Conservation (phyloP, 30 jellyfish, hydroid and myxozoan species). For the Nemopilema nomurai region DNA sequence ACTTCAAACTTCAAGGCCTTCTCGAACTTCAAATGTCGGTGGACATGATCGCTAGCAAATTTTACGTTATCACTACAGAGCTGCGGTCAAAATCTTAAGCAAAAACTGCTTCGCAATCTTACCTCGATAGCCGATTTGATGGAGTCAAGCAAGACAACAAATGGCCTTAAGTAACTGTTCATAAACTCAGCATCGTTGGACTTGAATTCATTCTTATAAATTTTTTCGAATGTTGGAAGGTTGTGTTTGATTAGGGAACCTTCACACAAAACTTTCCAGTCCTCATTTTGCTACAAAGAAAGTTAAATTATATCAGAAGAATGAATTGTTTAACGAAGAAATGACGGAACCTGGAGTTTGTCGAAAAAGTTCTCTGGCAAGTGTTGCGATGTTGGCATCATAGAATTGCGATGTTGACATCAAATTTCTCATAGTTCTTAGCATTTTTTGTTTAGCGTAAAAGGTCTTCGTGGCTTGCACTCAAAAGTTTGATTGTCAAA, state of each 20-base stretch:
- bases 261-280: conserved; percentile 91
- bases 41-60: too few species aligned
- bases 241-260: conserved; percentile 74
- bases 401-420: too few species aligned
- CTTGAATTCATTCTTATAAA: conserved; percentile 42
- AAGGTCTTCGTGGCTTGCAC: too few species aligned
- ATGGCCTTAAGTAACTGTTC: conserved; percentile 78
- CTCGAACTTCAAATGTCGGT: too few species aligned
- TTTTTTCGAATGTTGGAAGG: conserved; percentile 63
- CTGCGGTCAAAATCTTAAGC: too few species aligned
- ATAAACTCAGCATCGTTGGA: conserved; percentile 70
- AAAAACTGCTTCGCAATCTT: background rate
- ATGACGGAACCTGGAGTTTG: too few species aligned
- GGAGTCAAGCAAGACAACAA: conserved; percentile 79
- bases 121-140: conserved; percentile 82
- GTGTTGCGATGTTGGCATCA: background rate
- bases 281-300: conserved; percentile 73
- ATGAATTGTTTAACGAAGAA: background rate
- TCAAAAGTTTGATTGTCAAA: too few species aligned
- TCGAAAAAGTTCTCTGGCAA: too few species aligned
- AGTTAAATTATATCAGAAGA: background rate
- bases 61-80: too few species aligned
- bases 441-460: too few species aligned
- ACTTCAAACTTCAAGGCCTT: too few species aligned
- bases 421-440: too few species aligned